Evolutionary conservation across 2,797 vertebrate genomes (phyloP).

Genomic region (Enteromius unitaeniatus): DNA sequence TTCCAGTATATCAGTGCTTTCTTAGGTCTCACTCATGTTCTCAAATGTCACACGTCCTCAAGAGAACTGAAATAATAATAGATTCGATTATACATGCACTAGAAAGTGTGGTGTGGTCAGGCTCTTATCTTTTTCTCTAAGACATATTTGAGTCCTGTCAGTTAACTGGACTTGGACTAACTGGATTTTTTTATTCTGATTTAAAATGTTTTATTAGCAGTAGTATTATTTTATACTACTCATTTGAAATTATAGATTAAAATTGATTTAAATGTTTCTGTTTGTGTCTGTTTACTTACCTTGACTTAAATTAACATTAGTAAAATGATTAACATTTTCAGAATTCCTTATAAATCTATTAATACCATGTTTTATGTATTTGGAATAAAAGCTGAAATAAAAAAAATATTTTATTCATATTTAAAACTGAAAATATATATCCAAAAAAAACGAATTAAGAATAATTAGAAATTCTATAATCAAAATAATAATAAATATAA

Average conservation of each 20-base stretch:
- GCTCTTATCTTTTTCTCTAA: neutral
- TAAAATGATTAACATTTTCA: neutral
- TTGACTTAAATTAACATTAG: too few species aligned
- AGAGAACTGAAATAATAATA: slow-evolving; percentile 8
- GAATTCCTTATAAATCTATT: neutral
- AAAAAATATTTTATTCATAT: too few species aligned
- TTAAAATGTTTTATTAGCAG: neutral
- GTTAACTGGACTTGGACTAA: too few species aligned
- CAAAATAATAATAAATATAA: too few species aligned
- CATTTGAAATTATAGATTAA: neutral
- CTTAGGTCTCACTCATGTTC: slow-evolving; percentile 5
- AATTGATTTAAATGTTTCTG: neutral
- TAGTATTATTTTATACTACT: too few species aligned
- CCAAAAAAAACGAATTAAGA: neutral
- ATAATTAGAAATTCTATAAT: neutral
- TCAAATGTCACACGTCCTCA: neutral
- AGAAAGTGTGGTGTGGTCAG: neutral
- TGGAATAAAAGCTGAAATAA: neutral
- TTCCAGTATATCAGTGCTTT: slow-evolving; percentile 13
- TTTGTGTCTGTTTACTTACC: neutral
- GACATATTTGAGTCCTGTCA: neutral
- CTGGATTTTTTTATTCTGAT: neutral
- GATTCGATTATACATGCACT: neutral
- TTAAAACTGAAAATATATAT: neutral
- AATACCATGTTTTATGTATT: neutral